Evolutionary conservation across 1,140 invertebrate species (phyloP).

Genomic region (Leptinotarsa undecemlineata): DNA sequence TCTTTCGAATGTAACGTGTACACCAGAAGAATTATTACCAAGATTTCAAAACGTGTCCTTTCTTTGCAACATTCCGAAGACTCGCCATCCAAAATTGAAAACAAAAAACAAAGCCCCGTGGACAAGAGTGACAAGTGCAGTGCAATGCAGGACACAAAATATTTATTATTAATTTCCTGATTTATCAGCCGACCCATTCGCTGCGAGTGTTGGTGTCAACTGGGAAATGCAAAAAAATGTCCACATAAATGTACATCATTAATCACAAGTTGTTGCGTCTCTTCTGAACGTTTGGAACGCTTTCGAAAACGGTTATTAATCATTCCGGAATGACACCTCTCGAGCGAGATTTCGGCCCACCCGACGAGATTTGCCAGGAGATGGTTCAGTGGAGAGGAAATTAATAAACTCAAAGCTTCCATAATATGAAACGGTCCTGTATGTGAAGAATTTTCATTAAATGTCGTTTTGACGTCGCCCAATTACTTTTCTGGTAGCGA

Average conservation of each 20-base stretch:
- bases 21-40: neutral
- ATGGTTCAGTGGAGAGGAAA: constrained; percentile 5
- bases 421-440: neutral
- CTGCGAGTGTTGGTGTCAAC: neutral
- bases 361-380: neutral
- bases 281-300: neutral
- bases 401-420: neutral
- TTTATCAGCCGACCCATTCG: neutral
- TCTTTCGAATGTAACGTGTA: too few species aligned
- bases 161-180: neutral
- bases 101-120: neutral
- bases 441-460: constrained; percentile 8
- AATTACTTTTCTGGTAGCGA: neutral
- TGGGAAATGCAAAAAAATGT: neutral
- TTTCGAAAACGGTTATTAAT: neutral
- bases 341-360: neutral
- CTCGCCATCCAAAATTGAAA: neutral
- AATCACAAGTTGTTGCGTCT: neutral
- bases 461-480: neutral
- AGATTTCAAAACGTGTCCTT: neutral
- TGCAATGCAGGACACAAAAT: neutral
- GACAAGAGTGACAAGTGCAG: neutral
- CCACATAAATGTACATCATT: neutral
- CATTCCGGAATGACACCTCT: neutral
- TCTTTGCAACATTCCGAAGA: neutral